Conservation (phyloP, 2,113 vertebrate species). For the Brachionichthys hirsutus region DNA sequence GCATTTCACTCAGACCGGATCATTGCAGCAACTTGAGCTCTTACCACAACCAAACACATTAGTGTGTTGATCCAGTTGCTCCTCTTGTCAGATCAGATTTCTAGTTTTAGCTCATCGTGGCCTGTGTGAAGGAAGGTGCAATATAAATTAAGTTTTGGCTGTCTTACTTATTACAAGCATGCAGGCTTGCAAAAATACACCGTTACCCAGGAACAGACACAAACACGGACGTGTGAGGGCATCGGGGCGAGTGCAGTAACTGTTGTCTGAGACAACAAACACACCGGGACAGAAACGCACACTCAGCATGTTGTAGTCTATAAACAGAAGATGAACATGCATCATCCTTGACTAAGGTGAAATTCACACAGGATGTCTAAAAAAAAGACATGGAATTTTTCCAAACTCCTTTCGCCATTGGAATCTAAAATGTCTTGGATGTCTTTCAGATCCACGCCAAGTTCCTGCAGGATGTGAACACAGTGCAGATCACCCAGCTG, state of each 20-base stretch:
- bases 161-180: background rate
- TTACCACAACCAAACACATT: no score
- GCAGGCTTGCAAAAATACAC: background rate
- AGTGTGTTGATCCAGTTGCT: no score
- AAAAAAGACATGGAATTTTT: background rate
- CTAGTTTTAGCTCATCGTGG: no score
- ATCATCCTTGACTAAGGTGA: no score
- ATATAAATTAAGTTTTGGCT: no score
- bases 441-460: slow-evolving; percentile 75
- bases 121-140: no score
- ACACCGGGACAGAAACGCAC: background rate
- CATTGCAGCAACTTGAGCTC: no score
- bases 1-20: background rate
- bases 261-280: background rate
- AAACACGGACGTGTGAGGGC: background rate
- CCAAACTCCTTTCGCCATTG: no score
- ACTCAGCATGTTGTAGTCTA: background rate
- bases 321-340: background rate
- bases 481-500: slow-evolving; percentile 73
- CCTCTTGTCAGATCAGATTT: no score
- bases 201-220: background rate
- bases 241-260: background rate
- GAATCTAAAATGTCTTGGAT: background rate
- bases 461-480: slow-evolving; percentile 77
- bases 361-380: background rate